Conservation (phyloP, 2,797 vertebrate species). For the Pitangus sulphuratus region DNA sequence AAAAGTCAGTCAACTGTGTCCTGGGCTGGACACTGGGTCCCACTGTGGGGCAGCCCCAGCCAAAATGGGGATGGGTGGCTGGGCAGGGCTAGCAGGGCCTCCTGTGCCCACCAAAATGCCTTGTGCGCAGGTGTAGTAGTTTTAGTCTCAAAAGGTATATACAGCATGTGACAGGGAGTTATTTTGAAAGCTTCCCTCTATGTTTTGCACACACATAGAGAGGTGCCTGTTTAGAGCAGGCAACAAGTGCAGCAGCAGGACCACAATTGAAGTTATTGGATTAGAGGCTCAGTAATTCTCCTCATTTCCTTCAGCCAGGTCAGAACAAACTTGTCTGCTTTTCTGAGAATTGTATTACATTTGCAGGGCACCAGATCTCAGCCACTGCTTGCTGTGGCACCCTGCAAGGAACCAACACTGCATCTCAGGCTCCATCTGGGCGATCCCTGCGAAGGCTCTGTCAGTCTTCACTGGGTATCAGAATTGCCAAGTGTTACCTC, state of each 20-base stretch:
- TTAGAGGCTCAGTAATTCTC: not conserved
- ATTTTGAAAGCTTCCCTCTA: not conserved
- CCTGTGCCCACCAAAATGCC: not conserved
- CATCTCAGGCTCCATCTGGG: fast-evolving
- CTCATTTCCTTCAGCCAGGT: not conserved
- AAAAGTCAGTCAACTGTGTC: not conserved
- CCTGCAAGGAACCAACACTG: not conserved
- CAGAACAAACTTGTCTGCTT: not conserved
- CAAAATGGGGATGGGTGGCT: not conserved
- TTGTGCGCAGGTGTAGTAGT: not conserved
- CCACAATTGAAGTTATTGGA: not conserved
- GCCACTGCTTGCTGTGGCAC: not conserved
- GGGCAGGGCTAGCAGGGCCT: not conserved
- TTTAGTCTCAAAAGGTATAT: not conserved
- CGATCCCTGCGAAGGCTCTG: fast-evolving
- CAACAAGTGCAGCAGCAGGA: not conserved
- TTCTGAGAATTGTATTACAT: not conserved
- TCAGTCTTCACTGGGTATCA: not conserved
- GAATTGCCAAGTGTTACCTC: not conserved
- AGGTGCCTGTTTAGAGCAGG: not conserved
- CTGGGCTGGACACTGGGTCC: not conserved
- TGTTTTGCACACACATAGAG: not conserved
- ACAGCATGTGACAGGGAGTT: not conserved
- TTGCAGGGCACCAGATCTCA: not conserved
- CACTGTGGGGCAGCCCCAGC: not conserved